Base-by-base conservation (phyloP, 2,113 vertebrate genomes). In the Paradisaea rubra region DNA sequence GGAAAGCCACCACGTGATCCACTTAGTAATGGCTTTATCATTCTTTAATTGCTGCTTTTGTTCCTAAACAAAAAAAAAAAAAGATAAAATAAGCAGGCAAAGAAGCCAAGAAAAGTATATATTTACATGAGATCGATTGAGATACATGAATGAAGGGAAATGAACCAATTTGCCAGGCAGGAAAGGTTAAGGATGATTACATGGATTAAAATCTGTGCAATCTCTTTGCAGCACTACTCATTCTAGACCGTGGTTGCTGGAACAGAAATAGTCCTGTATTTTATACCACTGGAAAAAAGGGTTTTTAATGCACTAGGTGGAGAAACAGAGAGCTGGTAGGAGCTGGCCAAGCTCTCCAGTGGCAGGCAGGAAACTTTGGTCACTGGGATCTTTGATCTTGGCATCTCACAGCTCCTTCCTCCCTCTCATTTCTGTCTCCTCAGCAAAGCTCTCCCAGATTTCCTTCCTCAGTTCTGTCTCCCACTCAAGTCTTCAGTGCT, bases 171-270 rank as follows among this genome's bases (percentile, higher is more conserved):
- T 94, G 53, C 50, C 81, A 94, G 86, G 83, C 92, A 95, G 68
- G 93, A 94, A 92, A 96, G 95, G 96, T 96, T 97, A 93, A 86
- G 93, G 82, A 95, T 96, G 96, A 96, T 96, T 97, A 95, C 83
- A 97, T 85, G 93, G 57, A 53, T 89, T 95, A 52, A 68, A 94
- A 93, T 94, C 81, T 93, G 31, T 84, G 82, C 90, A 96, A 65
- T 94, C 92, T 95, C 87, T 91, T 54, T 84, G 89, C 86, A 79
- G 63, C 53, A 24, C 59, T 66, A 21, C 72, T 94, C 61, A 24
- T 86, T 87, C 85, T 13, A 88, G 64, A 59, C 77, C 12, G 6
- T 82, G 81, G 37, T 64, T 88, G 20, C 80, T 85, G 64, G 42
- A 56, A 76, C 74, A 63, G 31, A 92, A 96, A 89, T 45, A 88